Evolutionary conservation across 2,797 vertebrate species (phyloP).

Genomic region (Danionella dracula): DNA sequence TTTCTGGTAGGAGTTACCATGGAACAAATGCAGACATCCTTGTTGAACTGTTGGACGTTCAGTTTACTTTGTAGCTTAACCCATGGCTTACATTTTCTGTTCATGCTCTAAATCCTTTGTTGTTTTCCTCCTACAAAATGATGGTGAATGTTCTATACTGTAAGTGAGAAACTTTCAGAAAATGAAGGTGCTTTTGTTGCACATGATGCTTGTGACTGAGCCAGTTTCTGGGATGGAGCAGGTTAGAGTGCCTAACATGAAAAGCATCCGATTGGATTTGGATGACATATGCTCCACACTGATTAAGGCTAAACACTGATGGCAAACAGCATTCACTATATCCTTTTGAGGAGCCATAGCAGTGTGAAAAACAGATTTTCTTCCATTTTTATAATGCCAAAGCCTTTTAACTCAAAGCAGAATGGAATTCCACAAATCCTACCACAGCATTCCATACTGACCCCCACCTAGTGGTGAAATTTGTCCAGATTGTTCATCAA

Average conservation of each 20-base stretch:
- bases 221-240: neutral
- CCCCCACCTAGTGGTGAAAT: slow-evolving; percentile 26
- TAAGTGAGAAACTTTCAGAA: too few species aligned
- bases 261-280: neutral
- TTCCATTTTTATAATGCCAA: slow-evolving; percentile 29
- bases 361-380: slow-evolving; percentile 13
- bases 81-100: too few species aligned
- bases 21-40: too few species aligned
- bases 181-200: too few species aligned
- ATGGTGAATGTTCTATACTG: too few species aligned
- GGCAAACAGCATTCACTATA: neutral
- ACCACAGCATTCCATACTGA: neutral
- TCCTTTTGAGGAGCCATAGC: neutral
- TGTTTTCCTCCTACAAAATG: too few species aligned
- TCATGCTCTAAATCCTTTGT: too few species aligned
- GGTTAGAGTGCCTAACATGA: neutral
- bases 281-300: neutral
- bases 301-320: neutral
- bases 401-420: slow-evolving; percentile 30
- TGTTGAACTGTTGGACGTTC: too few species aligned
- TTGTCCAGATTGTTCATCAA: too few species aligned
- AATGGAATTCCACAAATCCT: slow-evolving; percentile 30
- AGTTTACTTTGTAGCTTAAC: too few species aligned
- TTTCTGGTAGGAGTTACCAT: too few species aligned
- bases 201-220: neutral